Percentiles rank a stretch among this genome's conserved stretches.
These are phyloP conservation scores for Drosophila virilis DNA, from an alignment of 1,140 invertebrate species.

Conservation along the genomic window DNA sequence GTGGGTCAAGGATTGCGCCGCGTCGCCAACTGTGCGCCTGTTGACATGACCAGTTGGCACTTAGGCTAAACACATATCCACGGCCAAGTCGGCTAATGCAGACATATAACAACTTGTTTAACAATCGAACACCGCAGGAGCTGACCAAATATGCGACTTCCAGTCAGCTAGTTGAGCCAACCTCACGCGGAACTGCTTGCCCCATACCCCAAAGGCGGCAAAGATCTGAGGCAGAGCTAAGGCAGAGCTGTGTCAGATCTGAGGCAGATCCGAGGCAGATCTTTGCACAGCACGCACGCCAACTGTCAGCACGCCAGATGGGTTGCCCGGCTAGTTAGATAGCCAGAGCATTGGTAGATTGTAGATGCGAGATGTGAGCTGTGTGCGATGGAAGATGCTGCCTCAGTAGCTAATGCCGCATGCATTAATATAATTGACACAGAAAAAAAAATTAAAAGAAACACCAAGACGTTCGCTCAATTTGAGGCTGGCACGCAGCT, in stretches of 20 bases:
- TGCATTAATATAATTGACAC: conserved; percentile 82
- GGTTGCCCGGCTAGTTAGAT: conserved; percentile 6
- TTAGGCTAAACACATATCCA: conserved; percentile 29
- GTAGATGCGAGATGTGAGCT: conserved; percentile 32
- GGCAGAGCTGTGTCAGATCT: conserved; percentile 48
- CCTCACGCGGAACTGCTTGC: conserved; percentile 29
- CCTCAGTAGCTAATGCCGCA: conserved; percentile 49
- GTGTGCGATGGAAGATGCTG: conserved; percentile 23
- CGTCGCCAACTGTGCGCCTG: conserved; percentile 3
- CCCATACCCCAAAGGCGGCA: conserved; percentile 32
- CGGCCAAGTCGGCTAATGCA: conserved; percentile 16
- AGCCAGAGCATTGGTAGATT: conserved; percentile 37
- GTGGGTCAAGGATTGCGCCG: conserved; percentile 70
- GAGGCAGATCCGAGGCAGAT: conserved; percentile 45
- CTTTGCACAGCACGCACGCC: conserved; percentile 50
- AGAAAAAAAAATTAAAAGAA: conserved; percentile 45
- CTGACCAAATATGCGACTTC: conserved; percentile 17
- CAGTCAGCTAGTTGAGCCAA: background rate
- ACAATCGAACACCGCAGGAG: conserved; percentile 29
- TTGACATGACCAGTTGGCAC: conserved; percentile 26
- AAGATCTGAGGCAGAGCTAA: conserved; percentile 45
- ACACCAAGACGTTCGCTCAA: conserved; percentile 59
- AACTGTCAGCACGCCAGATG: conserved; percentile 49
- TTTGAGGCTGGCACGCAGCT: conserved; percentile 43
- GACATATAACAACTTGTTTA: conserved; percentile 38